phyloP scores from a whole-genome alignment of 1,140 invertebrate genomes.

The Batillaria attramentaria region DNA sequence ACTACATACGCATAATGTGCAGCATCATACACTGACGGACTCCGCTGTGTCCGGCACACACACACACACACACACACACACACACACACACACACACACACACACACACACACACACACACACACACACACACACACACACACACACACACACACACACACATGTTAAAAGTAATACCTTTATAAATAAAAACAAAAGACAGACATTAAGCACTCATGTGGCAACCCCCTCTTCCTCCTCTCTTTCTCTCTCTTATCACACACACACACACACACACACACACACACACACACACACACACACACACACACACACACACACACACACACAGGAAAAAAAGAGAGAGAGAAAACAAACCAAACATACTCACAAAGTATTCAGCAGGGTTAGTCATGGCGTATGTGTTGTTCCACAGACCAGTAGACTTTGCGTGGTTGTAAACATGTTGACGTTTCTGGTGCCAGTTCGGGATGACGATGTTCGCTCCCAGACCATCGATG shows the following conservation, averaged over 20 bases:
- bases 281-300: too few species aligned
- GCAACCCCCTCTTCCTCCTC: too few species aligned
- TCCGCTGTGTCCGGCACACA: neutral
- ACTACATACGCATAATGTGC: too few species aligned
- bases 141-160: too few species aligned
- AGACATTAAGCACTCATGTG: too few species aligned
- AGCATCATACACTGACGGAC: neutral
- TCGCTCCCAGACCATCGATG: conserved; percentile 37
- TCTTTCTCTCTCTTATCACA: too few species aligned
- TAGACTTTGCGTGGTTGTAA: conserved; percentile 42
- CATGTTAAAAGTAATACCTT: too few species aligned
- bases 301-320: too few species aligned
- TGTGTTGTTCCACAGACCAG: conserved; percentile 49
- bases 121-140: too few species aligned
- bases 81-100: neutral
- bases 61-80: conserved; percentile 2
- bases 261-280: too few species aligned
- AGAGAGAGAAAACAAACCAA: neutral
- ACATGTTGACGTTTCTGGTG: conserved; percentile 27
- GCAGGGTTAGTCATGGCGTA: conserved; percentile 41
- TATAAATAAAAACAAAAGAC: too few species aligned
- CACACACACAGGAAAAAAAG: neutral
- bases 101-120: too few species aligned
- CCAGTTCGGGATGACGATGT: conserved; percentile 34
- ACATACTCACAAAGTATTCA: conserved; percentile 54